A percentile compares a stretch with the other conserved stretches of the same genome.
Conservation (phyloP, 2,113 vertebrate species). For the Nycticebus coucang region DNA sequence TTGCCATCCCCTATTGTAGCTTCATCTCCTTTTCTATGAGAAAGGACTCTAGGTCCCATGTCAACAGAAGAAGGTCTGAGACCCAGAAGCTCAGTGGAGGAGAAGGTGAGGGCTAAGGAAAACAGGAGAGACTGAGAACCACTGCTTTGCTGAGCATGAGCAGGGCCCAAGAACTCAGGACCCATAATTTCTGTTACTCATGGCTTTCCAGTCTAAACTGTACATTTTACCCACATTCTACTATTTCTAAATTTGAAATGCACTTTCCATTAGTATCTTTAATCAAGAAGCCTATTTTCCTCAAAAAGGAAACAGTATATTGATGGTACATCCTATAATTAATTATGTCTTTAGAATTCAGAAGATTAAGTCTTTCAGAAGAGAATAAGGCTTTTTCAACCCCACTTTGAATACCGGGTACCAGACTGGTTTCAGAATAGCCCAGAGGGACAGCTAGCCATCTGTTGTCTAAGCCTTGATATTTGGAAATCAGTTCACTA, state of each 20-base stretch:
- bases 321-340: too few species aligned
- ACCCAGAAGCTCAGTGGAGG: rapidly evolving
- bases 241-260: neutral
- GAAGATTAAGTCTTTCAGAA: neutral
- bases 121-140: neutral
- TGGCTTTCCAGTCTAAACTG: neutral
- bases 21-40: neutral
- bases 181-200: neutral
- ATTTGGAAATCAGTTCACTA: neutral
- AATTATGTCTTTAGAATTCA: neutral
- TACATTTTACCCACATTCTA: neutral
- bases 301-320: neutral
- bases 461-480: neutral
- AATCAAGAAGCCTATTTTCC: neutral
- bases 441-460: neutral
- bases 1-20: too few species aligned
- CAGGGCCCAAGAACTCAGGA: neutral
- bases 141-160: rapidly evolving
- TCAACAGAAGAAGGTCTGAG: neutral
- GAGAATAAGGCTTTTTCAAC: neutral
- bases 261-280: neutral
- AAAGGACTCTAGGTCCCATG: neutral
- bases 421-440: neutral
- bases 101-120: too few species aligned
- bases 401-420: neutral